Evolutionary conservation across 2,113 vertebrate genomes (phyloP).

Genomic region (Galemys pyrenaicus): DNA sequence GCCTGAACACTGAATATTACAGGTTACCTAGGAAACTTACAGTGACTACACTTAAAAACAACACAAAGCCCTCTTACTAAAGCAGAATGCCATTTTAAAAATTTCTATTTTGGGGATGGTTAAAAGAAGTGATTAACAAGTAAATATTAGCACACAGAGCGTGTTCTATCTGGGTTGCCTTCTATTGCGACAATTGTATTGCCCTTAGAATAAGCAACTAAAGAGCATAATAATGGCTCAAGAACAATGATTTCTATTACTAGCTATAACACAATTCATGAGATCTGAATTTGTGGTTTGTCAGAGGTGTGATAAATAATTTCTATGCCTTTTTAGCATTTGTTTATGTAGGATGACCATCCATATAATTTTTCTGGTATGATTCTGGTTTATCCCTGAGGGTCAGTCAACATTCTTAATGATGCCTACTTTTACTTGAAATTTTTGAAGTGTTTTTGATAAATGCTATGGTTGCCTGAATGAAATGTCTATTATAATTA

Average conservation of each 20-base stretch:
- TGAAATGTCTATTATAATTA: background rate
- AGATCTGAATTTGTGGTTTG: background rate
- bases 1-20: conserved; percentile 35
- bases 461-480: background rate
- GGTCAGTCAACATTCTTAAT: conserved; percentile 3
- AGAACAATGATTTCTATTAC: background rate
- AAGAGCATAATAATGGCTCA: background rate
- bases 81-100: conserved; percentile 63
- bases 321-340: background rate
- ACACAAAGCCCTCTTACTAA: conserved; percentile 38
- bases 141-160: background rate
- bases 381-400: background rate
- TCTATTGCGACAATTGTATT: background rate
- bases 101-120: conserved; percentile 57
- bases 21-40: conserved; percentile 76
- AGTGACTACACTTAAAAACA: conserved; percentile 63
- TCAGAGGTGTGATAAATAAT: background rate
- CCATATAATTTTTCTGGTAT: background rate
- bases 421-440: background rate
- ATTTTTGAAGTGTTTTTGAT: background rate
- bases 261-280: background rate
- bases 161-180: background rate
- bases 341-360: background rate
- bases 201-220: background rate
- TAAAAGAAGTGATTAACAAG: conserved; percentile 59